Evolutionary conservation across 1,140 invertebrate genomes (phyloP), one percentile per base, ranked within the genome.

Genomic region (Heliconius hewitsoni): DNA sequence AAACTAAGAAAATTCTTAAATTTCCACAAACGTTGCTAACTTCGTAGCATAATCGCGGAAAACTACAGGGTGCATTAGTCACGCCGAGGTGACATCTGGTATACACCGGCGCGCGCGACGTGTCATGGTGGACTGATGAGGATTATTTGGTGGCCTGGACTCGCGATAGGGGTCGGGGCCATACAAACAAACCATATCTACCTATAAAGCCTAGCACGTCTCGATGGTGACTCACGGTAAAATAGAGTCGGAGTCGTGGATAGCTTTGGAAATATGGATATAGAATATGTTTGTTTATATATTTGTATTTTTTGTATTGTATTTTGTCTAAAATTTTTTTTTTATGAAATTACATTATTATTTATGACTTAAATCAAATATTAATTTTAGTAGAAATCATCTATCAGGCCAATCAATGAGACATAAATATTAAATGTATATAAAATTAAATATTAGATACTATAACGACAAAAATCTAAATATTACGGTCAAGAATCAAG

Each of bases 81-180:
- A 81, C 81, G 70, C 74, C 81, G 77, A 74, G 73, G 81, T 78
- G 71, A 71, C 81, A 81, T 66, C 72, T 60, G 71, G 73, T 80
- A 77, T 80, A 84, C 11, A 66, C 83, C 79, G 77, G 85, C 85
- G 85, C 86, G 86, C 86, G 84, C 90, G 88, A 73, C 89, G 84
- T 78, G 81, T 87, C 88, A 89, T 91, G 87, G 86, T 91, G 84
- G 73, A 92, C 90, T 92, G 81, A 60, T 76, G 57, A 66, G 39
- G 57, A 42, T 70, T 23, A 42, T 70, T 23, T 79, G 83, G 82
- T 84, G 74, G 81, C 75, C 39, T 81, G 77, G 78, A 82, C 77
- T 83, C 73, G 74, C 78, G 84, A 89, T 89, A 86, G 87, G 87
- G 87, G 89, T 89, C 90, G 87, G 81, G 87, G 89, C 87, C 87